Evolutionary conservation across 2,888 invertebrate species (phyloP).

Genomic region (Amiota minor): DNA sequence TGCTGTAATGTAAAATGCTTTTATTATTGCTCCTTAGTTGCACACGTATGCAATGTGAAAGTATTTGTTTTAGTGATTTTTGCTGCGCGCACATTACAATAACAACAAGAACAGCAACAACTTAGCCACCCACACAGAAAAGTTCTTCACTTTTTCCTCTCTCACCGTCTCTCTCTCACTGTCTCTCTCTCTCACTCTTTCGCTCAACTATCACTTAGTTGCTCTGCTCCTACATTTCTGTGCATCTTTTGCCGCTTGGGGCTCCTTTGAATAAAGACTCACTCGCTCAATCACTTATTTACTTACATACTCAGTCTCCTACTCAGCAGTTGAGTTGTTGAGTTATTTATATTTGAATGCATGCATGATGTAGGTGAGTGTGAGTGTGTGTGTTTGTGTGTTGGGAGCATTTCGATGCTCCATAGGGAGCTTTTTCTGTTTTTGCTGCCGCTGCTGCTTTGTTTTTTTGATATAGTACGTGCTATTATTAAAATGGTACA

Average conservation of each 20-base stretch:
- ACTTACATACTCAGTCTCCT: too few species aligned
- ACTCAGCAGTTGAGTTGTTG: too few species aligned
- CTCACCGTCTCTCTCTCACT: neutral
- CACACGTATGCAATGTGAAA: conserved; percentile 21
- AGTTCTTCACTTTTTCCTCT: neutral
- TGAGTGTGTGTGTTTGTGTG: neutral
- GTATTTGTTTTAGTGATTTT: conserved; percentile 54
- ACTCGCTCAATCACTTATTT: too few species aligned
- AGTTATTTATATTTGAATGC: neutral
- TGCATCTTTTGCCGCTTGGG: too few species aligned
- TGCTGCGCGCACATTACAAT: conserved; percentile 6
- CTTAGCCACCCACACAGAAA: neutral
- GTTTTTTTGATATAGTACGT: conserved; percentile 34
- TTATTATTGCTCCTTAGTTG: too few species aligned
- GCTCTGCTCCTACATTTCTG: too few species aligned
- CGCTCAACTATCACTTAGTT: too few species aligned
- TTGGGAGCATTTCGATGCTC: conserved; percentile 39
- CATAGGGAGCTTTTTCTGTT: conserved; percentile 62
- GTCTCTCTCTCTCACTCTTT: too few species aligned
- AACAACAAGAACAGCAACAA: neutral
- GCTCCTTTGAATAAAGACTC: too few species aligned
- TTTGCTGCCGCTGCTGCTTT: conserved; percentile 1
- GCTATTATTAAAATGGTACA: conserved; percentile 58
- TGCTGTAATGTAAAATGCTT: neutral
- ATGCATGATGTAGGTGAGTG: neutral